Percentiles rank a stretch among this genome's conserved stretches.
phyloP scores from a whole-genome alignment of 2,113 vertebrate species.

The Caracal caracal region DNA sequence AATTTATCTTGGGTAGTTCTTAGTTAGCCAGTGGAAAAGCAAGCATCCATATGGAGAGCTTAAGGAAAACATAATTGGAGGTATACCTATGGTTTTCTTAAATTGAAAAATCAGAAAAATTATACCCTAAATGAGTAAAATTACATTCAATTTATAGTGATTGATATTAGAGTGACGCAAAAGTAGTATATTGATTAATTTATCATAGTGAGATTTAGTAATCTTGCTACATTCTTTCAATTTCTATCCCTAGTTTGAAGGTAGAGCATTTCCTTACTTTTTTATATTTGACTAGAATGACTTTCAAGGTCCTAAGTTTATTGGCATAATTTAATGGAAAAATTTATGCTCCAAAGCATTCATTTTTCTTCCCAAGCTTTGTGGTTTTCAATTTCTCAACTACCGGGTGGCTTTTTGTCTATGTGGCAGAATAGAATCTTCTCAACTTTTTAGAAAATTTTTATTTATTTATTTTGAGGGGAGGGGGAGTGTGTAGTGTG shows the following conservation, averaged over 20 bases:
- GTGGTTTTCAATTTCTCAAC: constrained; percentile 76
- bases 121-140: background rate
- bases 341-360: constrained; percentile 68
- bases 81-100: background rate
- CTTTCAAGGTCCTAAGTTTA: constrained; percentile 65
- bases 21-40: background rate
- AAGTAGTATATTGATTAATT: background rate
- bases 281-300: constrained; percentile 22
- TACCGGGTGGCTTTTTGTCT: constrained; percentile 54
- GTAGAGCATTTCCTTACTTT: constrained; percentile 39
- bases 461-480: too few relatives aligned
- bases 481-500: too few relatives aligned
- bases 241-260: background rate
- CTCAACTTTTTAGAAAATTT: background rate
- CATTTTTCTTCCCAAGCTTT: constrained; percentile 71
- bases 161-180: constrained; percentile 15
- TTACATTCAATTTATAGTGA: background rate
- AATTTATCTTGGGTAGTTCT: constrained; percentile 19
- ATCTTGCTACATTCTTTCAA: background rate
- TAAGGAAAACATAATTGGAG: background rate
- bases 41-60: background rate
- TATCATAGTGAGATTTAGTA: background rate
- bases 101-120: constrained; percentile 13
- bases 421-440: constrained; percentile 54
- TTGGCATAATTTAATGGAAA: constrained; percentile 73